phyloP scores from a whole-genome alignment of 2,113 vertebrate genomes.

The Xenopus tropicalis region DNA sequence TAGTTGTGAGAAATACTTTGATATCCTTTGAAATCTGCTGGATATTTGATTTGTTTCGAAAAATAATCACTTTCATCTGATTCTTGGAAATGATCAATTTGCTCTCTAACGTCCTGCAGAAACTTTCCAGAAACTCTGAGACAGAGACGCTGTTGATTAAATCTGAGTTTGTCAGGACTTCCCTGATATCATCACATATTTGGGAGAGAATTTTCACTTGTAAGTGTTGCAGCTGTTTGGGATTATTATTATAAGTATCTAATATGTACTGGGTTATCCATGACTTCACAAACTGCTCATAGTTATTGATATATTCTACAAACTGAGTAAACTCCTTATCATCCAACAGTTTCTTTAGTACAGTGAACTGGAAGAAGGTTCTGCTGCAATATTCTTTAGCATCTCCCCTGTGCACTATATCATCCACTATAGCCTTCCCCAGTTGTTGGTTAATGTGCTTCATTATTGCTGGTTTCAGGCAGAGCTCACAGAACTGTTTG shows the following conservation, averaged over 20 bases:
- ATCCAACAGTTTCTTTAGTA: constrained; percentile 44
- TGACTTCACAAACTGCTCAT: constrained; percentile 42
- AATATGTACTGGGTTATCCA: constrained; percentile 41
- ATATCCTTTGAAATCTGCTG: constrained; percentile 18
- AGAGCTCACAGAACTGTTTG: constrained; percentile 28
- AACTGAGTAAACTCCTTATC: constrained; percentile 18
- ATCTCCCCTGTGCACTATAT: constrained; percentile 9
- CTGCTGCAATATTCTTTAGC: constrained; percentile 15
- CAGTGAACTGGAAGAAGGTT: too few species aligned
- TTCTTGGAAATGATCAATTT: constrained; percentile 41
- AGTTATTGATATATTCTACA: constrained; percentile 21
- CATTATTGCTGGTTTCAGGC: constrained; percentile 35
- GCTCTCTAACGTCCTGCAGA: constrained; percentile 15
- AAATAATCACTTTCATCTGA: constrained; percentile 20
- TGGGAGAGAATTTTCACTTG: constrained; percentile 12
- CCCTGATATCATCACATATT: constrained; percentile 4
- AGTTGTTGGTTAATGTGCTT: constrained; percentile 25
- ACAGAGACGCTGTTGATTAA: background rate
- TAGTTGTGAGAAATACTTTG: background rate
- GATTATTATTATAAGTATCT: constrained; percentile 3
- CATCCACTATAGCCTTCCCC: constrained; percentile 45
- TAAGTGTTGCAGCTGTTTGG: background rate
- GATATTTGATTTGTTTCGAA: constrained; percentile 20
- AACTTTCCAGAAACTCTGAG: constrained; percentile 17
- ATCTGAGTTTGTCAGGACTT: background rate